Evolutionary conservation across 2,113 vertebrate species (phyloP).

Genomic region (Sorex fumeus): DNA sequence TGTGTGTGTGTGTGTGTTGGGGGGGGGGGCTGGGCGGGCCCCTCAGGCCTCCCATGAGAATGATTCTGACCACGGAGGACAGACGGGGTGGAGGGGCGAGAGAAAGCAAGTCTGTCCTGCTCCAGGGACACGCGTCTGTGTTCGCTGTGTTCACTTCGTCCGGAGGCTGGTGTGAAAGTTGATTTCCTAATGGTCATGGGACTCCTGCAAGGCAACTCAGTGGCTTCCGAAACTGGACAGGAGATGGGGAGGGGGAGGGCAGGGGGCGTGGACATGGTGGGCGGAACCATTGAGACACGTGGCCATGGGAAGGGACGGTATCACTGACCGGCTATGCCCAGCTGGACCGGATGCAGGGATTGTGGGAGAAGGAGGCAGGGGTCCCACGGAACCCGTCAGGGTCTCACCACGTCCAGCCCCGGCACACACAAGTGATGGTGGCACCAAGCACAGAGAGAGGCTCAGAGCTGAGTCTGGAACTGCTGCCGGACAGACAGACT

Average conservation of each 20-base stretch:
- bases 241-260: neutral
- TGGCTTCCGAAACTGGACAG: neutral
- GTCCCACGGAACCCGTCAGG: neutral
- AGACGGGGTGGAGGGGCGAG: too few species aligned
- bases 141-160: too few species aligned
- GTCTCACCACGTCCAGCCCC: rapidly evolving
- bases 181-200: neutral
- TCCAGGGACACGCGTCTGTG: too few species aligned
- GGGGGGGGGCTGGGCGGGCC: too few species aligned
- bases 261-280: neutral
- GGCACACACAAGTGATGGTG: too few species aligned
- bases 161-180: neutral
- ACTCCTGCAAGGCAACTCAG: neutral
- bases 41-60: too few species aligned
- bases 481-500: too few species aligned
- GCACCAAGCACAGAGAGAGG: neutral
- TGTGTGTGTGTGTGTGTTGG: too few species aligned
- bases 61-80: too few species aligned
- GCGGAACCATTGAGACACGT: neutral
- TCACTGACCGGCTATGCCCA: neutral
- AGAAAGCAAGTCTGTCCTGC: too few species aligned
- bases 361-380: neutral
- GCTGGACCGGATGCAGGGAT: neutral
- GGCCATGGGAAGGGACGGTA: neutral
- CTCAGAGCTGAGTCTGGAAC: neutral